Conservation (phyloP, 2,888 invertebrate genomes). For the Anoplius nigerrimus region DNA sequence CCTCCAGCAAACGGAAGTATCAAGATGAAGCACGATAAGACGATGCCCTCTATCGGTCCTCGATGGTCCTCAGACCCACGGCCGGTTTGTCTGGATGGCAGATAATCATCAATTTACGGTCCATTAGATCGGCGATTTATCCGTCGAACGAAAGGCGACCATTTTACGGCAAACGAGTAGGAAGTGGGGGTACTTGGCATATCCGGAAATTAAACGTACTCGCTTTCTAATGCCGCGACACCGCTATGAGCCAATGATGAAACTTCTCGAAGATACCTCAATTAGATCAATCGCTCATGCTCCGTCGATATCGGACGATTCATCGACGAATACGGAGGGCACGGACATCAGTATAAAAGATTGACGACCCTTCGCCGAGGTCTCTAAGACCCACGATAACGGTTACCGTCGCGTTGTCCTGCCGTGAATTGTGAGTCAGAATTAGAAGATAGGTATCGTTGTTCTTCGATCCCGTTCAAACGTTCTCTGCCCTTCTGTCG, state of each 20-base stretch:
- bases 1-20: constrained; percentile 61
- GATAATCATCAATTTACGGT: constrained; percentile 63
- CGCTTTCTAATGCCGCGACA: constrained; percentile 28
- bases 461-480: constrained; percentile 44
- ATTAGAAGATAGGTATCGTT: constrained; percentile 52
- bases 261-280: constrained; percentile 2
- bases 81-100: constrained; percentile 71
- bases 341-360: constrained; percentile 21
- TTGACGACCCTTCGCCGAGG: constrained; percentile 9
- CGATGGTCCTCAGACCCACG: constrained; percentile 54
- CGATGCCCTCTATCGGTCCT: constrained; percentile 63
- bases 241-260: background rate
- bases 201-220: constrained; percentile 26
- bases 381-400: constrained; percentile 29
- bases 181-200: constrained; percentile 8
- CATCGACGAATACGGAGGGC: constrained; percentile 12
- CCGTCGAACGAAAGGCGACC: constrained; percentile 65
- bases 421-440: constrained; percentile 46
- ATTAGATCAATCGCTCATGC: constrained; percentile 7
- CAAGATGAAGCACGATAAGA: constrained; percentile 65
- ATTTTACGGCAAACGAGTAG: constrained; percentile 1
- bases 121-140: constrained; percentile 71
- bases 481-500: constrained; percentile 29
- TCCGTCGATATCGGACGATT: too few species aligned
- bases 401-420: constrained; percentile 26